Evolutionary conservation across 2,797 vertebrate species (phyloP).

Genomic region (Cyclura pinguis): DNA sequence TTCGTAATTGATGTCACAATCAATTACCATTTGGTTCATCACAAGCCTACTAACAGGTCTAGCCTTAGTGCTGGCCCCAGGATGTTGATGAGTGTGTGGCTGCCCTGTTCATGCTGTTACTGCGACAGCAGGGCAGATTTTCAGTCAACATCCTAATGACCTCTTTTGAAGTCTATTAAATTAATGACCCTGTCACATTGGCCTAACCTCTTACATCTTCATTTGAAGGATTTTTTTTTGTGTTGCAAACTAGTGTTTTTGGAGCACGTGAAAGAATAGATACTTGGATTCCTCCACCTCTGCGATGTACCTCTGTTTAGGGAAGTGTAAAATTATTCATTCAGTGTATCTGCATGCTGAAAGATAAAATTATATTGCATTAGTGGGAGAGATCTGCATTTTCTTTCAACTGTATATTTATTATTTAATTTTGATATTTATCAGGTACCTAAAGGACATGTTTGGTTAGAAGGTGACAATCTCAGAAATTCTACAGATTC

Average conservation of each 20-base stretch:
- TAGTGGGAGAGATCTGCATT: slow-evolving; percentile 16
- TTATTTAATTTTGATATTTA: slow-evolving; percentile 56
- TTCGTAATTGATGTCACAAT: slow-evolving; percentile 99
- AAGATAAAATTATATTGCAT: slow-evolving; percentile 13
- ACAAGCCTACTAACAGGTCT: slow-evolving; percentile 93
- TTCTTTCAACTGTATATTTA: slow-evolving; percentile 15
- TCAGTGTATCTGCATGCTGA: slow-evolving; percentile 42
- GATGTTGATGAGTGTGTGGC: slow-evolving; percentile 89
- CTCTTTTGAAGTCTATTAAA: slow-evolving; percentile 91
- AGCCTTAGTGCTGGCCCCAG: slow-evolving; percentile 93
- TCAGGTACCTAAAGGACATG: slow-evolving; percentile 96
- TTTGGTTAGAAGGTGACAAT: slow-evolving; percentile 99
- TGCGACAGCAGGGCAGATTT: slow-evolving; percentile 85
- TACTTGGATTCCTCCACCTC: slow-evolving; percentile 57
- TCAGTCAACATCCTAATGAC: slow-evolving; percentile 88
- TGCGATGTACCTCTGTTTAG: slow-evolving; percentile 51
- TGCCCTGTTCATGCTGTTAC: slow-evolving; percentile 84
- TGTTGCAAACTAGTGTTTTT: slow-evolving; percentile 77
- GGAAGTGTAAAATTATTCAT: slow-evolving; percentile 52
- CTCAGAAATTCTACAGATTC: slow-evolving; percentile 96
- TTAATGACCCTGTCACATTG: slow-evolving; percentile 86
- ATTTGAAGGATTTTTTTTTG: slow-evolving; percentile 71
- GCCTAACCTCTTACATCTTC: slow-evolving; percentile 81
- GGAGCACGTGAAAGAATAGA: slow-evolving; percentile 70
- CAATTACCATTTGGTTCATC: slow-evolving; percentile 94